Base-by-base conservation (phyloP, 2,113 vertebrate genomes). In the Caracal caracal region DNA sequence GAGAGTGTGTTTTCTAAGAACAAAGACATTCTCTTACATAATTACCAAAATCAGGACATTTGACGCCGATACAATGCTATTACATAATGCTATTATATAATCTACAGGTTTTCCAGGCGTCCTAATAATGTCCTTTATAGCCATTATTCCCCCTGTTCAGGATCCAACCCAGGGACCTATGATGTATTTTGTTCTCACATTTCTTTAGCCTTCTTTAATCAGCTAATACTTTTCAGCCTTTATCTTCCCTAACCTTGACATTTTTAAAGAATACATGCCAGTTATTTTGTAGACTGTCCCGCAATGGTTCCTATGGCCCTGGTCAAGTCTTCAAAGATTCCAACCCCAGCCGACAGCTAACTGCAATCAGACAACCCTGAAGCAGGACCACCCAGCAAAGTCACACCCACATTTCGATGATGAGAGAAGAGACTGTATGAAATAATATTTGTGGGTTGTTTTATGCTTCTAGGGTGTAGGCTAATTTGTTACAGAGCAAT, bases 201-300 rank as follows among this genome's bases (percentile, higher is more conserved):
- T 51, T 76, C 43, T 80, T 40, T 80, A 59, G 59, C 33, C 49
- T 92, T 20, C 51, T 71, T 65, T 70, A 51, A 17, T 82, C 33
- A 87, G 33, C 68, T 90, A 47, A 12, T 79, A 61, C 24, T 66
- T 30, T 19, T 90, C n/a, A 59, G 78, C 5, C 28, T 47, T 73
- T 37, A 37, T 75, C 61, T 68, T 94, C 53, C 30, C 40, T 90
- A 51, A 84, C 26, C 82, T 93, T 93, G 83, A 85, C 66, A 82
- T 81, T 30, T 51, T 87, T 9, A 28, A 92, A 76, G 49, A 93
- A 56, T 28, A 30, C 79, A 71, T 2, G 12, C 4, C 47, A 80
- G 6, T 66, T 88, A 71, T 28, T 83, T 94, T 93, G 26, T 37
- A 90, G 43, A 76, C 20, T 26, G 4, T 70, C 16, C 1, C 35